A percentile compares a stretch with the other conserved stretches of the same genome.
Evolutionary conservation across 2,888 invertebrate genomes (phyloP).

Genomic region (Ormyrus rosae): DNA sequence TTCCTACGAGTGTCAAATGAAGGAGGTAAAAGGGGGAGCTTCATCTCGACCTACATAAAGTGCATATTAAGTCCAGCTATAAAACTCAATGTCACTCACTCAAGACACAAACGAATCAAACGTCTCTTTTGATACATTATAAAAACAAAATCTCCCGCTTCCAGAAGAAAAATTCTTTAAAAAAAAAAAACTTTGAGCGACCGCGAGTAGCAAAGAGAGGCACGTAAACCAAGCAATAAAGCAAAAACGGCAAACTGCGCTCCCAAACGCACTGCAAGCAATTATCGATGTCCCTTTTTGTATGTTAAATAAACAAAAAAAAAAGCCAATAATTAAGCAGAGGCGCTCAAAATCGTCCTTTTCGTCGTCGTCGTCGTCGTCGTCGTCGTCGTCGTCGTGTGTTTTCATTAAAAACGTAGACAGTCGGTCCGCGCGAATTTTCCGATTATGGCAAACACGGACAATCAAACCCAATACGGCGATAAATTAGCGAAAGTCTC

Average conservation of each 20-base stretch:
- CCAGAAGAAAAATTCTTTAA: conserved; percentile 3
- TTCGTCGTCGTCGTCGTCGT: conserved; percentile 1
- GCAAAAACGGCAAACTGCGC: conserved; percentile 12
- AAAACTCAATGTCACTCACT: conserved; percentile 46
- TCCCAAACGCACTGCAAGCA: conserved; percentile 42
- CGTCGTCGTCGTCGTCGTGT: conserved; percentile 22
- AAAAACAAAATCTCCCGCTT: conserved; percentile 18
- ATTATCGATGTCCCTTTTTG: conserved; percentile 50
- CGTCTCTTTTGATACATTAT: conserved; percentile 32
- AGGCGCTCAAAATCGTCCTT: conserved; percentile 4
- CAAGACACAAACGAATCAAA: conserved; percentile 31
- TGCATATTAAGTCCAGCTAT: conserved; percentile 33
- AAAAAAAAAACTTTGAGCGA: neutral
- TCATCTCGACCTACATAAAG: conserved; percentile 41
- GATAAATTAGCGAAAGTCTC: conserved; percentile 37
- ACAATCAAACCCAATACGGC: conserved; percentile 51
- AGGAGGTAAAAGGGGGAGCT: neutral
- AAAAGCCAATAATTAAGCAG: neutral
- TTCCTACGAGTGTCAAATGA: conserved; percentile 8
- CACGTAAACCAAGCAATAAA: conserved; percentile 47
- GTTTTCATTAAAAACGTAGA: conserved; percentile 11
- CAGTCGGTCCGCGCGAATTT: conserved; percentile 16
- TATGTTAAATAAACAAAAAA: conserved; percentile 22
- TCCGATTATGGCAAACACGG: conserved; percentile 31
- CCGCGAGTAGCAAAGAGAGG: conserved; percentile 17